A percentile compares a stretch with the other conserved stretches of the same genome.
Conservation (phyloP, 2,113 vertebrate species). For the Plecturocebus donacophilus region DNA sequence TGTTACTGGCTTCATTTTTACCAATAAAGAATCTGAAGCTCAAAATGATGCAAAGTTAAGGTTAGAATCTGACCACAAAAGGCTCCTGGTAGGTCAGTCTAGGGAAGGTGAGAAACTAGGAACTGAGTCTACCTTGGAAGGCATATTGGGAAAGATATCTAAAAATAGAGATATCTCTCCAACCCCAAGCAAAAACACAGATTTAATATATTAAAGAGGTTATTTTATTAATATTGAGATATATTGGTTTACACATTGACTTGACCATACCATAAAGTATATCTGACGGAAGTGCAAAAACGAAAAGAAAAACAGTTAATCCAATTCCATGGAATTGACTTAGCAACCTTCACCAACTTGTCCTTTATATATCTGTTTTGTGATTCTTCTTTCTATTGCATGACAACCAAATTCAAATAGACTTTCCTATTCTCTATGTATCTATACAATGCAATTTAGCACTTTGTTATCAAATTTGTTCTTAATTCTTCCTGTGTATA, state of each 20-base stretch:
- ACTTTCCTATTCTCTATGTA: neutral
- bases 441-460: neutral
- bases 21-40: neutral
- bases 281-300: neutral
- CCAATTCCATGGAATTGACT: neutral
- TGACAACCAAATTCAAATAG: neutral
- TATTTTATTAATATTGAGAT: conserved; percentile 18
- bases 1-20: neutral
- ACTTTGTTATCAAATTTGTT: neutral
- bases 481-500: neutral
- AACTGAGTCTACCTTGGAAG: neutral
- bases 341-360: neutral
- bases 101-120: neutral
- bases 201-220: neutral
- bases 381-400: neutral
- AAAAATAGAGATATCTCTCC: neutral
- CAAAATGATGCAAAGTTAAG: neutral
- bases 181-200: neutral
- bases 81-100: neutral
- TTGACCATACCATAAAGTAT: neutral
- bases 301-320: neutral
- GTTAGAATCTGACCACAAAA: neutral
- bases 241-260: neutral
- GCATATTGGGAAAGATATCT: neutral
- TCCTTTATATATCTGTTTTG: neutral